Percentiles rank a stretch among this genome's conserved stretches.
Conservation (phyloP, 1,140 invertebrate species). For the Drosophila pruinosa region DNA sequence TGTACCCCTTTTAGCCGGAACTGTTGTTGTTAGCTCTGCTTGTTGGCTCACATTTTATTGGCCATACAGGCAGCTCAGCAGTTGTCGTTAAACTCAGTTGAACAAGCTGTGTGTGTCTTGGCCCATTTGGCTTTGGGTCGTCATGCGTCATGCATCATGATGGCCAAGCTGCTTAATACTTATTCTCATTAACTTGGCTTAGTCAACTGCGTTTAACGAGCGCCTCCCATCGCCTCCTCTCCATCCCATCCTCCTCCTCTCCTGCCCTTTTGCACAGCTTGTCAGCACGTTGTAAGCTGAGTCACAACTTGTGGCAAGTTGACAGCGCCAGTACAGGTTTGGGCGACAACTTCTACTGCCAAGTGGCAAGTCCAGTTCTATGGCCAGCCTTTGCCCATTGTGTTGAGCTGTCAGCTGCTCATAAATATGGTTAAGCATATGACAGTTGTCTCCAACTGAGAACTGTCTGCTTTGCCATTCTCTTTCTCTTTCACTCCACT, state of each 20-base stretch:
- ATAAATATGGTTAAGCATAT: constrained; percentile 56
- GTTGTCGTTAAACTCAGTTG: constrained; percentile 63
- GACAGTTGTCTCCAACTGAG: constrained; percentile 36
- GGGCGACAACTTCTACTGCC: background rate
- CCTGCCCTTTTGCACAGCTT: background rate
- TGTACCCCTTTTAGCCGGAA: constrained; percentile 51
- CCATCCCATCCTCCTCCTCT: background rate
- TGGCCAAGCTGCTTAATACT: constrained; percentile 41
- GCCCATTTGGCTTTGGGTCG: constrained; percentile 16
- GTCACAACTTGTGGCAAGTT: constrained; percentile 26
- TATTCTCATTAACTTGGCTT: constrained; percentile 68
- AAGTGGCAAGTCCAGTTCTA: background rate
- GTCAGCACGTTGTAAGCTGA: constrained; percentile 15
- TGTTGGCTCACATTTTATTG: constrained; percentile 63
- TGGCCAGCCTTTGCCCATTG: background rate
- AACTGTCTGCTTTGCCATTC: background rate
- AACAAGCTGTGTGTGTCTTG: constrained; percentile 17
- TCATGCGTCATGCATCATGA: constrained; percentile 59
- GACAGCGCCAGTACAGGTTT: constrained; percentile 13
- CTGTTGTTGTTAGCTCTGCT: too few species aligned
- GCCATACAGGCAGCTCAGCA: constrained; percentile 34
- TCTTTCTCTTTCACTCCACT: background rate
- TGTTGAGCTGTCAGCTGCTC: constrained; percentile 56
- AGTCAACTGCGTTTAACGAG: constrained; percentile 6
- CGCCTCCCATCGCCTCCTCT: background rate